phyloP scores from a whole-genome alignment of 2,888 invertebrate genomes.

The Gibbula magus region DNA sequence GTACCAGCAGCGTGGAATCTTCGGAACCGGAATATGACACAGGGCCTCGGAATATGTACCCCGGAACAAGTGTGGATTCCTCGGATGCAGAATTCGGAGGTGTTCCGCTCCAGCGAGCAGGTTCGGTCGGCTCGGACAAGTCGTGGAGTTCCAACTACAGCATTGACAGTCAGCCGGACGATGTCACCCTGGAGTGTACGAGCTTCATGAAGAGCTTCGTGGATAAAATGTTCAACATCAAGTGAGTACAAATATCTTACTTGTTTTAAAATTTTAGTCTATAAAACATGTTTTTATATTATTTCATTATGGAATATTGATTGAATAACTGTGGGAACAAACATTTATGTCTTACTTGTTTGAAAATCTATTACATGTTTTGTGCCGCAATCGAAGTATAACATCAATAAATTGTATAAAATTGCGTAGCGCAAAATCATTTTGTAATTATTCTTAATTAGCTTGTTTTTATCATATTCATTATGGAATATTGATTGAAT shows the following conservation, averaged over 20 bases:
- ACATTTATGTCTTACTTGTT: too few species aligned
- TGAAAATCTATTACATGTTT: too few species aligned
- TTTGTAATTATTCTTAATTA: too few species aligned
- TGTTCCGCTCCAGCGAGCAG: constrained; percentile 53
- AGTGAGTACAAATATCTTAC: constrained; percentile 10
- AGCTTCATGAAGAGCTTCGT: constrained; percentile 83
- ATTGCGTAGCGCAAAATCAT: too few species aligned
- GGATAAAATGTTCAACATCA: constrained; percentile 72
- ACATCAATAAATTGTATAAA: too few species aligned
- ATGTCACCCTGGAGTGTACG: constrained; percentile 79
- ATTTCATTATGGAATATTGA: too few species aligned
- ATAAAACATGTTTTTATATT: too few species aligned
- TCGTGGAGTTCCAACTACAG: constrained; percentile 69
- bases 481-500: too few species aligned
- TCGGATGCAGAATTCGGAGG: constrained; percentile 67
- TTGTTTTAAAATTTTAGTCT: not conserved
- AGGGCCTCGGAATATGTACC: constrained; percentile 18
- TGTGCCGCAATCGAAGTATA: too few species aligned
- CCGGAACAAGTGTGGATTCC: constrained; percentile 61
- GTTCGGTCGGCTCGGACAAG: constrained; percentile 64
- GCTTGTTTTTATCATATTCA: too few species aligned
- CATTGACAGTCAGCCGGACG: constrained; percentile 75
- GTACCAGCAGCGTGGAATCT: constrained; percentile 59
- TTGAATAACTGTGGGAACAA: too few species aligned
- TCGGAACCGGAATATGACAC: constrained; percentile 36